Evolutionary conservation across 2,888 invertebrate genomes (phyloP).

Genomic region (Acrobasis suavella): DNA sequence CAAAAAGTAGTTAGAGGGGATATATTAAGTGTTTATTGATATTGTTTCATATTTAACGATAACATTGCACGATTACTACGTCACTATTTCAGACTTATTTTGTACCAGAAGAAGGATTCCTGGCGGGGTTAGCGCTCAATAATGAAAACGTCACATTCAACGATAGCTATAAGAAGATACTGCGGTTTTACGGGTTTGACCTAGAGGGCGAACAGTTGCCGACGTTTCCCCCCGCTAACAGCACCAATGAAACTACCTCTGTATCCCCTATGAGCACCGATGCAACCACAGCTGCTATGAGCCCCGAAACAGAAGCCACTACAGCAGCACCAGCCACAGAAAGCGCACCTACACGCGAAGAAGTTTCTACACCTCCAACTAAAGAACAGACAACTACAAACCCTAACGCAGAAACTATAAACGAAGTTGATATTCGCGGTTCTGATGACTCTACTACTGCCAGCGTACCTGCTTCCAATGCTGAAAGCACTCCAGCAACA

Average conservation of each 20-base stretch:
- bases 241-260: slow-evolving; percentile 27
- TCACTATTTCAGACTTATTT: slow-evolving; percentile 88
- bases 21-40: too few species aligned
- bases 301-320: background rate
- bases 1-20: too few species aligned
- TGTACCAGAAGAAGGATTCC: slow-evolving; percentile 90
- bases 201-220: slow-evolving; percentile 76
- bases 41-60: background rate
- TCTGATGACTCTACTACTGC: slow-evolving; percentile 46
- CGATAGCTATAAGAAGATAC: slow-evolving; percentile 86
- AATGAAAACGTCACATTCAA: slow-evolving; percentile 89
- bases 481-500: slow-evolving; percentile 42
- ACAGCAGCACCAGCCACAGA: slow-evolving; percentile 3
- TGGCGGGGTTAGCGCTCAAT: slow-evolving; percentile 90
- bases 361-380: slow-evolving; percentile 41
- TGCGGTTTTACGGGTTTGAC: slow-evolving; percentile 92
- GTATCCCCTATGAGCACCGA: slow-evolving; percentile 24
- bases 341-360: slow-evolving; percentile 34
- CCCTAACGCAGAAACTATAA: slow-evolving; percentile 58
- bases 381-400: slow-evolving; percentile 59
- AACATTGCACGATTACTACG: background rate
- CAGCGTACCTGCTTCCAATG: slow-evolving; percentile 50
- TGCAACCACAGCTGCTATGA: slow-evolving; percentile 27
- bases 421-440: slow-evolving; percentile 46
- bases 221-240: slow-evolving; percentile 48